A percentile compares a stretch with the other conserved stretches of the same genome.
Conservation (phyloP, 2,113 vertebrate species). For the Mugil cephalus region DNA sequence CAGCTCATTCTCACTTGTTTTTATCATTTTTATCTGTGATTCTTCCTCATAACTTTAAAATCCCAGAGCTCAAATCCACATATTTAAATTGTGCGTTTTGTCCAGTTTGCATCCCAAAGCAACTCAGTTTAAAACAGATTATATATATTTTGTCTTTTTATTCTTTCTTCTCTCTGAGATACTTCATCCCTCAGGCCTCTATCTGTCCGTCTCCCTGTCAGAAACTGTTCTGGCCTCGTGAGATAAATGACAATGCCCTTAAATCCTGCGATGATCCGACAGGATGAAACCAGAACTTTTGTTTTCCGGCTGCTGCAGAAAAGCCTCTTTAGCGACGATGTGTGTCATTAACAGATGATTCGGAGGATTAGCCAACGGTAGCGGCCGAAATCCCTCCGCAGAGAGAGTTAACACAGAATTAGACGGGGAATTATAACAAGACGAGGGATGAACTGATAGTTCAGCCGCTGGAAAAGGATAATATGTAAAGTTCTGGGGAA, state of each 20-base stretch:
- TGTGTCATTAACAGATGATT: constrained; percentile 28
- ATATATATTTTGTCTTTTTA: too few species aligned
- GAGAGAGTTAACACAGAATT: background rate
- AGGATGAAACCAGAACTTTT: constrained; percentile 18
- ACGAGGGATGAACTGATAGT: background rate
- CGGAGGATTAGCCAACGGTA: constrained; percentile 48
- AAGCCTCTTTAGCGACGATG: constrained; percentile 29
- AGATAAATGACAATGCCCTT: background rate
- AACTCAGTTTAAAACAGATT: too few species aligned
- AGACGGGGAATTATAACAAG: background rate
- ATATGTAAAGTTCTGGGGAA: too few species aligned
- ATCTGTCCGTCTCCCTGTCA: constrained; percentile 15
- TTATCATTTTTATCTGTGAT: too few species aligned
- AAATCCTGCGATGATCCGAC: constrained; percentile 5
- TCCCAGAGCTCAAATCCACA: too few species aligned
- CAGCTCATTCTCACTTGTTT: too few species aligned
- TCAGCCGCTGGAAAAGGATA: background rate
- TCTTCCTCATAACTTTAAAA: too few species aligned
- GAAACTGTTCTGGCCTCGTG: background rate
- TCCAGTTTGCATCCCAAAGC: too few species aligned
- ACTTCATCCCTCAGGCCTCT: too few species aligned
- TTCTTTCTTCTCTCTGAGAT: too few species aligned
- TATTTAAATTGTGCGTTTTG: too few species aligned
- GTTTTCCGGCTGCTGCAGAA: constrained; percentile 11
- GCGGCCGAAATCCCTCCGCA: constrained; percentile 15